Base-by-base conservation (phyloP, 2,888 invertebrate genomes). In the Macroteleia sp. region DNA sequence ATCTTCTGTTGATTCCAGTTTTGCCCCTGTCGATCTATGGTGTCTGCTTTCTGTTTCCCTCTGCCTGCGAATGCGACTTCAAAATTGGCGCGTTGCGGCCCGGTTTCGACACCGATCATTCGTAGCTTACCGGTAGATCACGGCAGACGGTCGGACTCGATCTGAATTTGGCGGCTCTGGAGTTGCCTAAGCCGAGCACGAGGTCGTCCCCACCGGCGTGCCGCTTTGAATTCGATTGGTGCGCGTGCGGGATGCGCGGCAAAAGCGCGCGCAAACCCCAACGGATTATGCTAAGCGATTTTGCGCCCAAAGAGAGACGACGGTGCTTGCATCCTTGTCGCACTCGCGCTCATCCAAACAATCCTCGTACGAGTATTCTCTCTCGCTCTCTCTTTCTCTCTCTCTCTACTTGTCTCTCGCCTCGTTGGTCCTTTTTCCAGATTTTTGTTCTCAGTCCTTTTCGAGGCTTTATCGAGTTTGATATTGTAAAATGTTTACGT, bases 261-360 rank as follows among this genome's bases (percentile, higher is more conserved):
- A 84, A 85, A 91, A 90, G 85, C 87, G 88, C 89, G 91, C 87
- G 87, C 85, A 71, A 67, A 67, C 67, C 70, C 85, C 88, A 89
- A 90, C 90, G 90, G 88, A 89, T 89, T 89, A 88, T 87, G 87
- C 84, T 88, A 87, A 88, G 86, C 86, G 83, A 88, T 85, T 30
- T 44, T 16, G 20, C 44, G 56, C 10, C 42, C 42, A 42, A 57
- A 57, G 80, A 76, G 76, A 57, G 22, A 41, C 36, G 28, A 5
- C 78, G 57, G n/a, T 74, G 3, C 32, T 20, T n/a, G n/a, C n/a
- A n/a, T n/a, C n/a, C n/a, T n/a, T n/a, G n/a, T n/a, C n/a, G n/a
- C n/a, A n/a, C n/a, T n/a, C n/a, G n/a, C n/a, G n/a, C n/a, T n/a
- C n/a, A n/a, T n/a, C n/a, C n/a, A n/a, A n/a, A n/a, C n/a, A n/a